Percentiles rank a stretch among this genome's conserved stretches.
phyloP scores from a whole-genome alignment of 2,113 vertebrate species.

The Promerops cafer region DNA sequence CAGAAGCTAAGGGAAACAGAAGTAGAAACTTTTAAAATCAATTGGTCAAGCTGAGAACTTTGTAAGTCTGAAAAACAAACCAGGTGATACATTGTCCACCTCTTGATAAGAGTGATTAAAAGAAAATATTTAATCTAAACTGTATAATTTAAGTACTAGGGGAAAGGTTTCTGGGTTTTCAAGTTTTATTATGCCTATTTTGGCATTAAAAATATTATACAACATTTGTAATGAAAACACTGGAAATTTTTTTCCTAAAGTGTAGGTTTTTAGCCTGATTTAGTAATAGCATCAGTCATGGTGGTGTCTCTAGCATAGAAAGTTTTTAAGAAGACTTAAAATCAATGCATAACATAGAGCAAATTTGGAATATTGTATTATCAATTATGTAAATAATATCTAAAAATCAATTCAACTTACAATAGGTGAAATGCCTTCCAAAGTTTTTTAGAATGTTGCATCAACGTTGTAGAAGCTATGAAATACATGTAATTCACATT shows the following conservation, averaged over 20 bases:
- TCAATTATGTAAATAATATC: neutral
- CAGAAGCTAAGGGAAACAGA: neutral
- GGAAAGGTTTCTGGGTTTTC: neutral
- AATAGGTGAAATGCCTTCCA: neutral
- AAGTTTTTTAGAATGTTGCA: neutral
- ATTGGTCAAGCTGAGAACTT: neutral
- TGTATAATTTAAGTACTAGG: neutral
- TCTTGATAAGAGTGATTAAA: neutral
- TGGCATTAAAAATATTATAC: neutral
- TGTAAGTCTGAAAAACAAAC: neutral
- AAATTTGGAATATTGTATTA: neutral
- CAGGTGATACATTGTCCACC: neutral
- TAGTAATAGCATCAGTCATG: neutral
- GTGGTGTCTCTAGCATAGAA: neutral
- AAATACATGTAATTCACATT: neutral
- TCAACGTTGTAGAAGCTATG: neutral
- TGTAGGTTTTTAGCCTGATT: neutral
- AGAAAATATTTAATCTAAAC: neutral
- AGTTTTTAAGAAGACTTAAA: neutral
- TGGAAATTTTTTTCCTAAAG: neutral
- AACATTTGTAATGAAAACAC: neutral
- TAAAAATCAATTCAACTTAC: neutral
- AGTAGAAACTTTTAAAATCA: neutral
- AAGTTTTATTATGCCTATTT: neutral
- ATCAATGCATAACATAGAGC: neutral